These are phyloP conservation scores for Pithys albifrons DNA, from an alignment of 2,113 vertebrate species.

Conservation along the genomic window DNA sequence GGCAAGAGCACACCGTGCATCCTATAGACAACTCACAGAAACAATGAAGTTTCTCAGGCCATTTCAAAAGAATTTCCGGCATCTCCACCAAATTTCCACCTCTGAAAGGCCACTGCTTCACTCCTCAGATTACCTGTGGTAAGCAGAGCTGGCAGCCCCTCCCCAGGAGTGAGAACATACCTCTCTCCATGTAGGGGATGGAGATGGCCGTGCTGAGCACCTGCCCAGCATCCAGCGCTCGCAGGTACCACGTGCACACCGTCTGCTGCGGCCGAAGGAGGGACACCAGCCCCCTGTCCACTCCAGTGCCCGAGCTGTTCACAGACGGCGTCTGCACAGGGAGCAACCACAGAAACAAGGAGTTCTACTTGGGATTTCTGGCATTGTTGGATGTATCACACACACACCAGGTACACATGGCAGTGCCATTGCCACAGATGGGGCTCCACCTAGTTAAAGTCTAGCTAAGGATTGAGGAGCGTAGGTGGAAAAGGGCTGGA, in stretches of 20 bases:
- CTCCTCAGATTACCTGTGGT: not conserved
- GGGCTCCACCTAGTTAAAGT: not conserved
- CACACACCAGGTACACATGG: not conserved
- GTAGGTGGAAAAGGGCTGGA: not conserved
- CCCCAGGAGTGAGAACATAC: conserved; percentile 55
- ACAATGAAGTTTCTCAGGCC: not conserved
- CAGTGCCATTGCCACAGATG: not conserved
- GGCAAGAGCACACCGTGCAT: not conserved
- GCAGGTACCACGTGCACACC: conserved; percentile 80
- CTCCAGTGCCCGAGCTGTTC: conserved; percentile 74
- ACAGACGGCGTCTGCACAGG: conserved; percentile 63
- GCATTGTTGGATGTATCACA: not conserved
- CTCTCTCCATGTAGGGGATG: conserved; percentile 80
- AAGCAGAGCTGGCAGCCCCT: not conserved
- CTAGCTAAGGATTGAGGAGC: not conserved
- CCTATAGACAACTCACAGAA: not conserved
- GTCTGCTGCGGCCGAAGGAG: conserved; percentile 76
- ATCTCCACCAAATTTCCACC: not conserved
- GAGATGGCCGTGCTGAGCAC: conserved; percentile 81
- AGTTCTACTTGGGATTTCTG: not conserved
- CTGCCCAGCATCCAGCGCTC: conserved; percentile 37
- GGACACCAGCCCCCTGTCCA: conserved; percentile 84
- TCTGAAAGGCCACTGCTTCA: not conserved
- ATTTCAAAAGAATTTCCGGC: not conserved
- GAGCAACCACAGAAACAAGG: not conserved